A percentile compares a stretch with the other conserved stretches of the same genome.
phyloP scores from a whole-genome alignment of 2,113 vertebrate genomes.

The Loxodonta africana region DNA sequence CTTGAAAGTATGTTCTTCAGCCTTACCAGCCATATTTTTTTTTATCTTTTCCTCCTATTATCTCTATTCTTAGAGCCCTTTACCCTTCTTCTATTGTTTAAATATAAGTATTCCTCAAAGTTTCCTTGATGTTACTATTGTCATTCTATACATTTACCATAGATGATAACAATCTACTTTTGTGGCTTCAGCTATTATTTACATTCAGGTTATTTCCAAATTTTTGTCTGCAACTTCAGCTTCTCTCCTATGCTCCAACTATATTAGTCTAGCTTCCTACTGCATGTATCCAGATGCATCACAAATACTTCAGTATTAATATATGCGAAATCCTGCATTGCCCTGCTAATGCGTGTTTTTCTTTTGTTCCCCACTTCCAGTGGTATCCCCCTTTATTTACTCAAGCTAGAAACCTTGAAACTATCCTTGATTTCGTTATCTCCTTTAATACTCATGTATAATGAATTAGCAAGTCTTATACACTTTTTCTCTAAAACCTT shows the following conservation, averaged over 20 bases:
- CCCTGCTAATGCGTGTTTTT: not conserved
- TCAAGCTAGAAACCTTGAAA: not conserved
- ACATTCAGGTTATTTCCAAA: not conserved
- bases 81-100: not conserved
- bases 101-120: not conserved
- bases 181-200: slow-evolving; percentile 20
- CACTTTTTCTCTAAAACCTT: not conserved
- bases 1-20: slow-evolving; percentile 10
- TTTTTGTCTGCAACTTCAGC: not conserved
- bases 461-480: not conserved
- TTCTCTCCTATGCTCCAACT: not conserved
- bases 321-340: not conserved
- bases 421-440: not conserved
- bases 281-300: not conserved
- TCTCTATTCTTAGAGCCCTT: not conserved
- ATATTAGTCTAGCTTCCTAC: not conserved
- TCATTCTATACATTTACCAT: not conserved
- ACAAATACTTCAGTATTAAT: not conserved
- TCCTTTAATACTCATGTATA: not conserved
- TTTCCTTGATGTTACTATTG: not conserved
- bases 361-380: not conserved
- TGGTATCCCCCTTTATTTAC: not conserved
- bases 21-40: not conserved
- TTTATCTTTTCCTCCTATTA: not conserved
- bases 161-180: not conserved